Conservation (phyloP, 2,888 invertebrate species). For the Fragum fragum region DNA sequence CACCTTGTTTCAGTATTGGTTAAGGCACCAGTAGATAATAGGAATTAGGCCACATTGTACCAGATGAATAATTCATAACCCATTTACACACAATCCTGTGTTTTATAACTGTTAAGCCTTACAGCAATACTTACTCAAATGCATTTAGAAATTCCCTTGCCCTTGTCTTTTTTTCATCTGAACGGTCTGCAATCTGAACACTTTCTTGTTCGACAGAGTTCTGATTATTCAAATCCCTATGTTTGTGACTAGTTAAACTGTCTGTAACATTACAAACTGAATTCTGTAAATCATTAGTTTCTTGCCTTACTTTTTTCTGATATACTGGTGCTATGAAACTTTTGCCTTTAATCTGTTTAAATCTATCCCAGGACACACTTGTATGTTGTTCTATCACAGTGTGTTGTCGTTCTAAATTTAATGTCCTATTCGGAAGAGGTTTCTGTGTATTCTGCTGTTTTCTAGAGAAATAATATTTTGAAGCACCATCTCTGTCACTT, state of each 20-base stretch:
- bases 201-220: not conserved
- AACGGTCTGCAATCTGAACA: not conserved
- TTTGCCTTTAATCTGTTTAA: slow-evolving; percentile 23
- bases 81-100: too few relatives aligned
- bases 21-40: too few relatives aligned
- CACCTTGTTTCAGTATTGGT: too few relatives aligned
- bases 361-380: slow-evolving; percentile 5
- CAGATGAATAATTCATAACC: too few relatives aligned
- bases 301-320: slow-evolving; percentile 5
- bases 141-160: slow-evolving; percentile 51
- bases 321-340: slow-evolving; percentile 8
- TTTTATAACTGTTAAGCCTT: too few relatives aligned
- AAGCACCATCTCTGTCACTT: not conserved
- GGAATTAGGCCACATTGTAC: too few relatives aligned
- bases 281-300: not conserved
- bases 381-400: slow-evolving; percentile 17
- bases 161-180: not conserved
- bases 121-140: slow-evolving; percentile 46
- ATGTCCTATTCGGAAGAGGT: not conserved
- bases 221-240: not conserved
- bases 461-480: slow-evolving; percentile 14
- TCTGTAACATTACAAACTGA: not conserved
- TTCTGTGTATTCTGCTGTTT: slow-evolving; percentile 1
- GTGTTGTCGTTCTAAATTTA: slow-evolving; percentile 17
- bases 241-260: not conserved